phyloP scores from a whole-genome alignment of 2,888 invertebrate species.

The Agriopis aurantiaria region DNA sequence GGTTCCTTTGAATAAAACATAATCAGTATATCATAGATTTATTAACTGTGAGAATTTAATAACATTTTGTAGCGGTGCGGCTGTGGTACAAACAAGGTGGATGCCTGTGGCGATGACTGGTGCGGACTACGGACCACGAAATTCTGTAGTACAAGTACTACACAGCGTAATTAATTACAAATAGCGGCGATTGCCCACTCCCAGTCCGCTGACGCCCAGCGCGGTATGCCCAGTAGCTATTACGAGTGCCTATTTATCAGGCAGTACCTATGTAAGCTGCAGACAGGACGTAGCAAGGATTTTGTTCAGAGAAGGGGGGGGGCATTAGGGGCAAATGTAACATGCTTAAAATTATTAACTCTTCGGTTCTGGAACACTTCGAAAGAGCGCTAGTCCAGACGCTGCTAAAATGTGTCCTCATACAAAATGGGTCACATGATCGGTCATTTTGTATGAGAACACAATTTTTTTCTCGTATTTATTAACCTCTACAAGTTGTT shows the following conservation, averaged over 20 bases:
- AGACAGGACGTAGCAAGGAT: neutral
- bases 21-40: conserved; percentile 20
- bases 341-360: no score
- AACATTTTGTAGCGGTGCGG: conserved; percentile 46
- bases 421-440: no score
- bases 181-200: conserved; percentile 65
- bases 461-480: no score
- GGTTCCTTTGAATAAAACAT: conserved; percentile 23
- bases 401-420: no score
- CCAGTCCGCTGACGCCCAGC: conserved; percentile 47
- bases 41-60: conserved; percentile 50
- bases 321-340: no score
- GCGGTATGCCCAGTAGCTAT: conserved; percentile 34
- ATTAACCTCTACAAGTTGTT: no score
- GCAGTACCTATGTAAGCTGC: conserved; percentile 6
- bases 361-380: no score
- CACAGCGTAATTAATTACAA: conserved; percentile 69
- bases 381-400: no score
- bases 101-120: conserved; percentile 50
- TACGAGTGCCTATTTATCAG: conserved; percentile 28
- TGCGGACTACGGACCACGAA: conserved; percentile 14
- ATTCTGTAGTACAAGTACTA: neutral
- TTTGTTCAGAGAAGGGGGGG: no score
- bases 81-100: conserved; percentile 52
- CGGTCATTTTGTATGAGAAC: no score